Conservation (phyloP, 2,797 vertebrate species). For the Sebastiscus albofasciatus region DNA sequence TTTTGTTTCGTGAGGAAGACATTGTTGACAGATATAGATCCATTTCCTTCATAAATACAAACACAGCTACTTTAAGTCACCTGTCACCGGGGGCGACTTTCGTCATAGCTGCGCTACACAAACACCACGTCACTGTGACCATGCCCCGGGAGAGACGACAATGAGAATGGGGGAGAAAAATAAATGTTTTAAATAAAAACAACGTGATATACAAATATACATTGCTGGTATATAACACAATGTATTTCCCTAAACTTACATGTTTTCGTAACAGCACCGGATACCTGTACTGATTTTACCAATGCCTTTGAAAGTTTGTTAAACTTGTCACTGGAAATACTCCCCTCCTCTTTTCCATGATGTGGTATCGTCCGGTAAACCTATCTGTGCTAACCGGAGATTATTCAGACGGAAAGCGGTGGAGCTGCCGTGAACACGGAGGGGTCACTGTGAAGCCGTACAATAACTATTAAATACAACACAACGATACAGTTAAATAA, state of each 20-base stretch:
- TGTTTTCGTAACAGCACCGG: rapidly evolving
- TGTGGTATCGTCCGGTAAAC: constrained; percentile 67
- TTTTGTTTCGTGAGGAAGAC: too few species aligned
- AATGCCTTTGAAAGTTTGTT: rapidly evolving
- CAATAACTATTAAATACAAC: constrained; percentile 13
- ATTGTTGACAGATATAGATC: too few species aligned
- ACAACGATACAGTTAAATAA: constrained; percentile 5
- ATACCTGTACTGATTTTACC: rapidly evolving
- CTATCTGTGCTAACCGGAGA: constrained; percentile 49
- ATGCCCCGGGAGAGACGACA: constrained; percentile 30
- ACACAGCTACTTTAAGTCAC: constrained; percentile 41
- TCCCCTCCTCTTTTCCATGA: neutral
- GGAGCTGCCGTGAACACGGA: neutral
- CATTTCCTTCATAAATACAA: too few species aligned
- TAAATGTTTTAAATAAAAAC: neutral
- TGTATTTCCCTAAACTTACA: rapidly evolving
- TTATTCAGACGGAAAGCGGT: constrained; percentile 36
- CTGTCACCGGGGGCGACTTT: constrained; percentile 61
- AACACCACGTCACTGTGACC: constrained; percentile 61
- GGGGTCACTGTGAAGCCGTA: constrained; percentile 9
- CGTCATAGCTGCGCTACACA: constrained; percentile 49
- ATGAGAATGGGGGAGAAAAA: neutral
- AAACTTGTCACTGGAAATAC: rapidly evolving
- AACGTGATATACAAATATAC: rapidly evolving
- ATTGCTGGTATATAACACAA: rapidly evolving